phyloP scores from a whole-genome alignment of 1,140 invertebrate species.

The Lasioglossum baleicum region DNA sequence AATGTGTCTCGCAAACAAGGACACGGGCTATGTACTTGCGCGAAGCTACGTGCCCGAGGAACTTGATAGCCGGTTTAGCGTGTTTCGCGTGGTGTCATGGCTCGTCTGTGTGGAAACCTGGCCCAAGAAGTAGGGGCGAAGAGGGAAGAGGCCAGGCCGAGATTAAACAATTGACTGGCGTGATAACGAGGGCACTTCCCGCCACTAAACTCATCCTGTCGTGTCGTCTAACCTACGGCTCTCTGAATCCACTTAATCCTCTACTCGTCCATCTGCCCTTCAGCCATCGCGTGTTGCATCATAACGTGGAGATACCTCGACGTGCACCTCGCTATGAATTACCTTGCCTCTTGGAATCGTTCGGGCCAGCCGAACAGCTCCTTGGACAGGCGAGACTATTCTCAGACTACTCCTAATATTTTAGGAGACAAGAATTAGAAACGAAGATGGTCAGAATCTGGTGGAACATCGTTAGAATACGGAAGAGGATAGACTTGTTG shows the following conservation, averaged over 20 bases:
- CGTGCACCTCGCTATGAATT: neutral
- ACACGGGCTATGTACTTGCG: slow-evolving; percentile 11
- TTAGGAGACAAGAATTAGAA: too few relatives aligned
- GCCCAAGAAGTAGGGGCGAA: too few relatives aligned
- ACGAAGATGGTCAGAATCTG: too few relatives aligned
- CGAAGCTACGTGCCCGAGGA: slow-evolving; percentile 45
- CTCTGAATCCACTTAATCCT: slow-evolving; percentile 46
- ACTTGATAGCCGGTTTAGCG: slow-evolving; percentile 59
- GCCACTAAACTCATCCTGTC: slow-evolving; percentile 71
- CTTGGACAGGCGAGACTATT: too few relatives aligned
- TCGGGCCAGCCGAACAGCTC: too few relatives aligned
- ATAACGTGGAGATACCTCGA: slow-evolving; percentile 7
- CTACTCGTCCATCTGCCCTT: slow-evolving; percentile 59
- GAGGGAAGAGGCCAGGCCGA: too few relatives aligned
- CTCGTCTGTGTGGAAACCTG: slow-evolving; percentile 26
- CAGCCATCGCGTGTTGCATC: slow-evolving; percentile 33
- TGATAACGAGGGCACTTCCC: slow-evolving; percentile 74
- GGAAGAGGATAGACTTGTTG: too few relatives aligned
- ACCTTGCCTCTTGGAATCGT: too few relatives aligned
- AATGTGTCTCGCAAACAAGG: slow-evolving; percentile 5
- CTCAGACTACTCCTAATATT: too few relatives aligned
- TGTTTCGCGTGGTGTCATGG: slow-evolving; percentile 61
- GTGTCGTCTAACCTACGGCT: slow-evolving; percentile 45
- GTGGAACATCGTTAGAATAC: too few relatives aligned
- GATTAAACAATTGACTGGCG: slow-evolving; percentile 74